Conservation (phyloP, 1,140 invertebrate genomes). For the Goniozus legneri region DNA sequence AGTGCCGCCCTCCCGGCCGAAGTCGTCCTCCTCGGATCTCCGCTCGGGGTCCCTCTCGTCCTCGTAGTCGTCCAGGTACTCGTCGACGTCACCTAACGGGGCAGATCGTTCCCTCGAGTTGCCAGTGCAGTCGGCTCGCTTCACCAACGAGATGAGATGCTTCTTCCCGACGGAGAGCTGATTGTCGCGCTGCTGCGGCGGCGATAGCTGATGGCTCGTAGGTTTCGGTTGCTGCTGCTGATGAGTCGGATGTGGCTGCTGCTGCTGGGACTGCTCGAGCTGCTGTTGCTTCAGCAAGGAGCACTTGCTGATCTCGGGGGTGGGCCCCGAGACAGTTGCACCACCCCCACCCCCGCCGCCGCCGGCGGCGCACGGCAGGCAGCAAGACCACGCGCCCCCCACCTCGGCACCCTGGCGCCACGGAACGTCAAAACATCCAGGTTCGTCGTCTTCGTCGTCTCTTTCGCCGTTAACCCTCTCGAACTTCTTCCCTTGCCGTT, state of each 20-base stretch:
- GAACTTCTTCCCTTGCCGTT: not conserved
- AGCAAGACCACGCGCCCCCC: conserved; percentile 55
- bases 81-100: conserved; percentile 38
- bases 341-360: conserved; percentile 50
- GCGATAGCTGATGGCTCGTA: not conserved
- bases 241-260: not conserved
- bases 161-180: conserved; percentile 2
- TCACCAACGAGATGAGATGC: too few species aligned
- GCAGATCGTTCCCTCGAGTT: conserved; percentile 19
- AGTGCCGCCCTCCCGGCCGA: conserved; percentile 32
- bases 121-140: too few species aligned
- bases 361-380: conserved; percentile 56
- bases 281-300: conserved; percentile 16
- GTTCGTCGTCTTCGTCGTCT: conserved; percentile 12
- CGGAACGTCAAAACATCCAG: conserved; percentile 48
- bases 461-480: not conserved
- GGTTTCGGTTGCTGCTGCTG: conserved; percentile 11
- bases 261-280: conserved; percentile 6
- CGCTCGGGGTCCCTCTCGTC: conserved; percentile 14
- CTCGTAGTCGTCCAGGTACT: conserved; percentile 34
- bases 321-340: conserved; percentile 33
- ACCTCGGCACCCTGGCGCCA: conserved; percentile 50
- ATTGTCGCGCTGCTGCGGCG: not conserved
- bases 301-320: conserved; percentile 29
- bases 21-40: conserved; percentile 31